These are phyloP conservation scores for Enhydra lutris DNA, from an alignment of 2,113 vertebrate species.

Conservation along the genomic window DNA sequence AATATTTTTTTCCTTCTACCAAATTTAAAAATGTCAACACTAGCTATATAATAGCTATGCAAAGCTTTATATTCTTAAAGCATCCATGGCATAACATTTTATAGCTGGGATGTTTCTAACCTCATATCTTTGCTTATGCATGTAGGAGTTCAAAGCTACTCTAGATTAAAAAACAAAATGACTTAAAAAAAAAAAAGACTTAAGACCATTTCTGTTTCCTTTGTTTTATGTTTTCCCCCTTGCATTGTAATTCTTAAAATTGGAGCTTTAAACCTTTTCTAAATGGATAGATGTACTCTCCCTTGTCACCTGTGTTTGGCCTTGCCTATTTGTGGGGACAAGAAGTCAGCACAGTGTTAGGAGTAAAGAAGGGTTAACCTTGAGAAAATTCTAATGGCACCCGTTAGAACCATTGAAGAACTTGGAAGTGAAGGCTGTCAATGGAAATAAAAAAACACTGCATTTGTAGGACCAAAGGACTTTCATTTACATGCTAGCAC, in stretches of 20 bases:
- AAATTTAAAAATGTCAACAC: not conserved
- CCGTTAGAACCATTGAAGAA: not conserved
- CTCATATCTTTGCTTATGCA: accelerated
- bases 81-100: too few relatives aligned
- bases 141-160: not conserved
- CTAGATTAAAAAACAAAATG: not conserved
- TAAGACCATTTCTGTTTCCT: not conserved
- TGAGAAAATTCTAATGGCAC: not conserved
- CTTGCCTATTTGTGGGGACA: not conserved
- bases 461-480: accelerated
- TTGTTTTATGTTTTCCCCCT: not conserved
- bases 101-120: not conserved
- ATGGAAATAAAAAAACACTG: not conserved
- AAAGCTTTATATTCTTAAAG: not conserved
- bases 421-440: accelerated
- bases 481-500: accelerated
- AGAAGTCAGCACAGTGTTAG: not conserved
- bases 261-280: not conserved
- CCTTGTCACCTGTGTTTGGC: too few relatives aligned
- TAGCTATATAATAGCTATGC: not conserved
- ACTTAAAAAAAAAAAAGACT: not conserved
- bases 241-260: not conserved
- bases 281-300: accelerated
- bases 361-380: not conserved
- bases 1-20: not conserved